Evolutionary conservation across 2,113 vertebrate species (phyloP), one percentile per base, ranked within the genome.

Genomic region (Scartelaos histophorus): DNA sequence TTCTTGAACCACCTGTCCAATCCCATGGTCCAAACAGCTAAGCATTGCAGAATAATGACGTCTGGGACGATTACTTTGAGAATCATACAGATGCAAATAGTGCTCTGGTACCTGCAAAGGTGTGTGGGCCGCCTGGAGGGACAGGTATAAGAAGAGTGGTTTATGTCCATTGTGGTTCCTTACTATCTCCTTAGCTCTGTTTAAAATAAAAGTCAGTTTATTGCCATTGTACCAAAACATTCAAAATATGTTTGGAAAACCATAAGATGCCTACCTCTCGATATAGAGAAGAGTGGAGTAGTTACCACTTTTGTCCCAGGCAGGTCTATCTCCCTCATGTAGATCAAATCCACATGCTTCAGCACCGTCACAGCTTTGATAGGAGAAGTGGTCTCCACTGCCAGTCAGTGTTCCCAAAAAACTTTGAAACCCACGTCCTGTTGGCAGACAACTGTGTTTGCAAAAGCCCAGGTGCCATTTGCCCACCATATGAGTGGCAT

Each of bases 391-490:
- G 90, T 98, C 97, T 0, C 95, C 96, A 7, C 96, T 97, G 66
- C 97, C 97, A 15, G 97, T 91, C 25, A 98, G 94, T 0, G 96
- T 97, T 38, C 97, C 97, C 2, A 96, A 94, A 87, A 98, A 98
- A 49, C 93, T 96, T 80, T 97, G 95, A 49, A 99, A 98, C 0
- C 95, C 97, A 45, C 95, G 92, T 73, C 93, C 93, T 0, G 95
- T 99, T 60, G 97, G 97, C 86, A 97, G 93, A 80, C 96, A 98
- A 80, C 95, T 93, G 9, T 89, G 91, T 54, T 93, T 93, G 75
- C 96, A 97, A 88, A 99, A 97, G 0, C 97, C 97, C 86, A 99
- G 82, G 88, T 98, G 97, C 97, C 97, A 99, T 87, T 98, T 99
- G 60, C 95, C 97, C 74, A 99, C 96, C 95, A 98, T 97, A 79